Percentiles rank a stretch among this genome's conserved stretches.
These are phyloP conservation scores for Chiloscyllium punctatum DNA, from an alignment of 2,797 vertebrate species.

Conservation along the genomic window DNA sequence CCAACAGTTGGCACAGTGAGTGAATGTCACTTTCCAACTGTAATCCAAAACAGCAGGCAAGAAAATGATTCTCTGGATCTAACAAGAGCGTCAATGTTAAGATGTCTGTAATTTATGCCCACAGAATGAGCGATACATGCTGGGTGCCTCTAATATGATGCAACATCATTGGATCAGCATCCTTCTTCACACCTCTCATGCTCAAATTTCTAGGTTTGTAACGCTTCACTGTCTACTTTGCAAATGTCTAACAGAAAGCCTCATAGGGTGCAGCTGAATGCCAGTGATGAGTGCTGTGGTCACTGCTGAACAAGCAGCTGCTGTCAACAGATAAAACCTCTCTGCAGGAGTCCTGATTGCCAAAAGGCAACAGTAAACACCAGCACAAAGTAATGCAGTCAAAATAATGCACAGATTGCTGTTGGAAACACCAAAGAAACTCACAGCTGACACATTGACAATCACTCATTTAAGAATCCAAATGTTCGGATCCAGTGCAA, in stretches of 20 bases:
- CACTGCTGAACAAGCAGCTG: slow-evolving; percentile 31
- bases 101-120: neutral
- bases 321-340: slow-evolving; percentile 10
- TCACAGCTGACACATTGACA: neutral
- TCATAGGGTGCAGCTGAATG: neutral
- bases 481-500: neutral
- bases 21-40: neutral
- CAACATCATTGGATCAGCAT: neutral
- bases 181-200: neutral
- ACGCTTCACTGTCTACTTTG: neutral
- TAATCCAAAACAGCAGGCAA: neutral
- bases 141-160: neutral
- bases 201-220: neutral
- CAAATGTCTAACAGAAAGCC: neutral
- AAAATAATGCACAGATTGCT: slow-evolving; percentile 22
- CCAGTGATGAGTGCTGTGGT: neutral
- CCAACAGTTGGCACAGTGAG: neutral
- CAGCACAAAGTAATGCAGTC: neutral
- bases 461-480: neutral
- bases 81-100: neutral
- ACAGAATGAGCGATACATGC: neutral
- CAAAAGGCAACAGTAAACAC: slow-evolving; percentile 20
- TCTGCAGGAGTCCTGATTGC: slow-evolving; percentile 17
- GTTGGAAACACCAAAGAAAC: neutral
- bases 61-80: neutral